phyloP scores from a whole-genome alignment of 2,113 vertebrate genomes.

The Mirza zaza region DNA sequence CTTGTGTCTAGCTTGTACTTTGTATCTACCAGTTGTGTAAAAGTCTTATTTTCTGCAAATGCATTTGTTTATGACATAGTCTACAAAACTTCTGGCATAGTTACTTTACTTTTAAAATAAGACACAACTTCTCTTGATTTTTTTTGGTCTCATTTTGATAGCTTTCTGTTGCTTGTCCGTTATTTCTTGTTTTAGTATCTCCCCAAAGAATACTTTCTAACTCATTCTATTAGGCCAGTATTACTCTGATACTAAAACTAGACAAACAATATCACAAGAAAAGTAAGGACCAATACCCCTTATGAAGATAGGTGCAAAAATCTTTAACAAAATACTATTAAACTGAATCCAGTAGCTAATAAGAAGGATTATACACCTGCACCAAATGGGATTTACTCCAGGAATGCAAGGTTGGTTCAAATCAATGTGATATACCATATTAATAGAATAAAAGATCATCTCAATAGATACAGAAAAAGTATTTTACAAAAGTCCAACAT shows the following conservation, averaged over 20 bases:
- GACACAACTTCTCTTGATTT: constrained; percentile 16
- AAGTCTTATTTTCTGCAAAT: constrained; percentile 10
- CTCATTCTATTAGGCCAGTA: not conserved
- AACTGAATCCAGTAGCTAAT: not conserved
- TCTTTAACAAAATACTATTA: not conserved
- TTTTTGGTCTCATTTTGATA: not conserved
- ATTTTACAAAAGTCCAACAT: not conserved
- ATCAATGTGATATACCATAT: not conserved
- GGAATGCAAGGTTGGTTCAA: not conserved
- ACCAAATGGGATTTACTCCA: not conserved
- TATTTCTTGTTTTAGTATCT: not conserved
- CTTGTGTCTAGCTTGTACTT: not conserved
- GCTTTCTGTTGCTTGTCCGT: not conserved
- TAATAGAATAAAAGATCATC: not conserved
- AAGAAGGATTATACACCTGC: not conserved
- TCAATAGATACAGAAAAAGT: not conserved
- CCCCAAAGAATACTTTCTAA: not conserved
- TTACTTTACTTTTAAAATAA: not conserved
- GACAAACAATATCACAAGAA: not conserved
- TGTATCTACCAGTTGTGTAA: not conserved
- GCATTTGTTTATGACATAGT: not conserved
- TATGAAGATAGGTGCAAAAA: not conserved
- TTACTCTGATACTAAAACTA: not conserved
- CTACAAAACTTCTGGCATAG: not conserved
- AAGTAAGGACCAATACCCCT: not conserved